These are phyloP conservation scores for Schizothorax lantsangensis DNA, from an alignment of 2,797 vertebrate species.

Conservation along the genomic window DNA sequence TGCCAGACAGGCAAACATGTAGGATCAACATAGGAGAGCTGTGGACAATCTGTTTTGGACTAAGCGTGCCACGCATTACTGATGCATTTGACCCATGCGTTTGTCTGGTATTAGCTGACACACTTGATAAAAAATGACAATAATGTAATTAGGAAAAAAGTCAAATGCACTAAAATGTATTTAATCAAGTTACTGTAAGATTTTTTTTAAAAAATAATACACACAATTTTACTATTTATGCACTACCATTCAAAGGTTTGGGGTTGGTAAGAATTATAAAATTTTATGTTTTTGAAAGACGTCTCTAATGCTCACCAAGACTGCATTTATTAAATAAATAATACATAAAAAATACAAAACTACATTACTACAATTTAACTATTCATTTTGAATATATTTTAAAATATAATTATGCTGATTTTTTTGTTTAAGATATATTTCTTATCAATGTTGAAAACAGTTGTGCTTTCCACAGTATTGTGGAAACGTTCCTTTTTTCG, in stretches of 20 bases:
- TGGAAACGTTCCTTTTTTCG: no score
- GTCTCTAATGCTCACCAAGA: not conserved
- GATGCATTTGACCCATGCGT: constrained; percentile 59
- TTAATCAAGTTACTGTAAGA: no score
- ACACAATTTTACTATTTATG: no score
- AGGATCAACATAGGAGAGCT: constrained; percentile 39
- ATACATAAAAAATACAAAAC: not conserved
- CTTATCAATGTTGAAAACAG: not conserved
- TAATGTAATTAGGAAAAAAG: not conserved
- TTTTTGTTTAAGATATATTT: not conserved
- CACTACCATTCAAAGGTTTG: no score
- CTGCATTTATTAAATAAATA: not conserved
- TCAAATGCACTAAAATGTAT: not conserved
- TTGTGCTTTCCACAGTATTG: not conserved
- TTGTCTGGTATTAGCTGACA: constrained; percentile 65
- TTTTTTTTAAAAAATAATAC: no score
- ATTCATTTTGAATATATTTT: not conserved
- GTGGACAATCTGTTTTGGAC: constrained; percentile 68
- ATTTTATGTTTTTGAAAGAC: not conserved
- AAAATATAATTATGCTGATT: not conserved
- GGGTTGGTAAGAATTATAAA: no score
- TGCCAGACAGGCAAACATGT: constrained; percentile 34
- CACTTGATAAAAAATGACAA: not conserved
- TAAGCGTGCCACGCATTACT: constrained; percentile 69
- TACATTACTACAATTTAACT: not conserved